Evolutionary conservation across 2,888 invertebrate species (phyloP).

Genomic region (Brenthis ino): DNA sequence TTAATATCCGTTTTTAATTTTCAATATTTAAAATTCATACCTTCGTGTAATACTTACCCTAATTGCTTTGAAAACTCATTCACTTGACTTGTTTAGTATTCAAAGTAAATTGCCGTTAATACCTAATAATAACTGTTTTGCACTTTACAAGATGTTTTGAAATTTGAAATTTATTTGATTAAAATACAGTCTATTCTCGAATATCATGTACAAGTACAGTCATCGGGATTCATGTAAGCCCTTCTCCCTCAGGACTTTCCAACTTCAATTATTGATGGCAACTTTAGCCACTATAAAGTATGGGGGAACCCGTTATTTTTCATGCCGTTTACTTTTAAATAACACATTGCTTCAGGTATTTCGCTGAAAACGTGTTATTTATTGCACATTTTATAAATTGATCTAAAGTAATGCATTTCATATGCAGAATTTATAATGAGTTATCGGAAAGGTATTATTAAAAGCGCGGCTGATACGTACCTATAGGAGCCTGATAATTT

Average conservation of each 20-base stretch:
- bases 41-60: constrained; percentile 10
- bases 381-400: constrained; percentile 25
- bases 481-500: constrained; percentile 6
- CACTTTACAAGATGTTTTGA: constrained; percentile 5
- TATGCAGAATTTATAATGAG: constrained; percentile 27
- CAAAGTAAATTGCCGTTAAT: constrained; percentile 27
- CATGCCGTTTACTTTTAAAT: constrained; percentile 68
- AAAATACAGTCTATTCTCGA: constrained; percentile 24
- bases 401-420: constrained; percentile 27
- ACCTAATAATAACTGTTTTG: constrained; percentile 19
- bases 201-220: constrained; percentile 32
- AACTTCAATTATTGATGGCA: constrained; percentile 80
- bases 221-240: constrained; percentile 59
- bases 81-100: constrained; percentile 17
- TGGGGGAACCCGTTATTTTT: constrained; percentile 68
- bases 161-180: constrained; percentile 14
- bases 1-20: constrained; percentile 17
- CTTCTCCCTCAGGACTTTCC: constrained; percentile 62
- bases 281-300: constrained; percentile 78
- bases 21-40: constrained; percentile 18
- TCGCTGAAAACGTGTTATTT: constrained; percentile 36
- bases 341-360: constrained; percentile 33
- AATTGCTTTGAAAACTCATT: constrained; percentile 22
- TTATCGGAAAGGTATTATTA: constrained; percentile 19
- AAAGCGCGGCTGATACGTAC: neutral